Percentiles rank a stretch among this genome's conserved stretches.
These are phyloP conservation scores for Dilophus febrilis DNA, from an alignment of 2,888 invertebrate species.

Conservation along the genomic window DNA sequence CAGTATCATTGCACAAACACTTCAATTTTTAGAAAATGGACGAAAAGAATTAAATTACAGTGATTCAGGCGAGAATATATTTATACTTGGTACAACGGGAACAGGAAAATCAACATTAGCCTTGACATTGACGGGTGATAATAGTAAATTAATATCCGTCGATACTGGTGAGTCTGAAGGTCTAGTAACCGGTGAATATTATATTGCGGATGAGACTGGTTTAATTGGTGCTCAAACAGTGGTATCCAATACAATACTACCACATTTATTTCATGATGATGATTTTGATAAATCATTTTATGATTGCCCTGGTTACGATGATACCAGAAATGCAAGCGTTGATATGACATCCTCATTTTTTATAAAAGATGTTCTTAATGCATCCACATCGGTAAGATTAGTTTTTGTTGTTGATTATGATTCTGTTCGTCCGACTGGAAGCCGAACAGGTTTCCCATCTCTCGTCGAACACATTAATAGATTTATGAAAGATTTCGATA, in stretches of 20 bases:
- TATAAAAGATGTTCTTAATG: constrained; percentile 16
- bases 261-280: background rate
- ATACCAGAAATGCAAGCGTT: constrained; percentile 13
- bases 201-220: background rate
- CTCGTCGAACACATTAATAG: background rate
- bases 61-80: background rate
- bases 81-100: background rate
- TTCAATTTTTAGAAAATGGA: too few species aligned
- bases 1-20: too few species aligned
- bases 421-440: constrained; percentile 12
- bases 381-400: constrained; percentile 14
- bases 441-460: background rate
- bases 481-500: constrained; percentile 4
- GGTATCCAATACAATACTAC: background rate
- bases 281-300: too few species aligned
- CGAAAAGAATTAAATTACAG: too few species aligned
- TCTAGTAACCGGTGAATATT: background rate
- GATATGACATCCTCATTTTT: constrained; percentile 17
- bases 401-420: constrained; percentile 13
- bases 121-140: background rate
- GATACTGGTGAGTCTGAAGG: background rate
- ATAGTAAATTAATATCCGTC: background rate
- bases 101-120: background rate
- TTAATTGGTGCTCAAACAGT: background rate
- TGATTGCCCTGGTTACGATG: constrained; percentile 10